Evolutionary conservation across 2,113 vertebrate species (phyloP).

Genomic region (Periophthalmus modestus): DNA sequence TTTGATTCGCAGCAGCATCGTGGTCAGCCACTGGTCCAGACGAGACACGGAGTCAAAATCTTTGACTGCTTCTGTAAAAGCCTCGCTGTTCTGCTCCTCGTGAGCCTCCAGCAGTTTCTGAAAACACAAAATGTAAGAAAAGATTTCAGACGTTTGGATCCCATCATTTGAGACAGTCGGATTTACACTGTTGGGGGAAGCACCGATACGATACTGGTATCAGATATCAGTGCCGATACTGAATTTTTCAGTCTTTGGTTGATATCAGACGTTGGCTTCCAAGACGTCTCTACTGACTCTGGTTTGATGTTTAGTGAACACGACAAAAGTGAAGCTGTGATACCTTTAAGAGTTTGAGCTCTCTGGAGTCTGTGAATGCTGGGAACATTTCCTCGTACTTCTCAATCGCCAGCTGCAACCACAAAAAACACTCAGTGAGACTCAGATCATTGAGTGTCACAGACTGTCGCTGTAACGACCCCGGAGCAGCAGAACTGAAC

Average conservation of each 20-base stretch:
- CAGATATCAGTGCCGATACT: too few species aligned
- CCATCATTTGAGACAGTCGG: too few species aligned
- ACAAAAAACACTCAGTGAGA: slow-evolving; percentile 12
- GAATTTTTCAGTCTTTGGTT: too few species aligned
- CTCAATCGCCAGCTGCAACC: slow-evolving; percentile 84
- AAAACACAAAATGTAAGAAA: background rate
- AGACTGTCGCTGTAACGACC: too few species aligned
- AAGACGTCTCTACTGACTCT: background rate
- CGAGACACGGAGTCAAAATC: slow-evolving; percentile 95
- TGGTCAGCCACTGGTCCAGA: slow-evolving; percentile 95
- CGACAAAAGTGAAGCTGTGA: background rate
- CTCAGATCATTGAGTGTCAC: background rate
- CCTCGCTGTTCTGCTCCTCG: slow-evolving; percentile 96
- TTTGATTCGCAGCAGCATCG: slow-evolving; percentile 97
- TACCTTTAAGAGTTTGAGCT: slow-evolving; percentile 90
- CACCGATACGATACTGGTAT: too few species aligned
- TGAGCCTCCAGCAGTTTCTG: slow-evolving; percentile 98
- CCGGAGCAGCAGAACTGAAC: too few species aligned
- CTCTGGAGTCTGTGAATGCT: slow-evolving; percentile 89
- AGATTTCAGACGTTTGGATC: background rate
- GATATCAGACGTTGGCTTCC: too few species aligned
- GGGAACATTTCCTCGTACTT: slow-evolving; percentile 95
- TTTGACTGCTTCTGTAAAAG: slow-evolving; percentile 96
- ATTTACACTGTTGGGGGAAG: too few species aligned
- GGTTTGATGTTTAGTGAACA: background rate